Evolutionary conservation across 1,140 invertebrate species (phyloP).

Genomic region (Trichomalopsis sarcophagae): DNA sequence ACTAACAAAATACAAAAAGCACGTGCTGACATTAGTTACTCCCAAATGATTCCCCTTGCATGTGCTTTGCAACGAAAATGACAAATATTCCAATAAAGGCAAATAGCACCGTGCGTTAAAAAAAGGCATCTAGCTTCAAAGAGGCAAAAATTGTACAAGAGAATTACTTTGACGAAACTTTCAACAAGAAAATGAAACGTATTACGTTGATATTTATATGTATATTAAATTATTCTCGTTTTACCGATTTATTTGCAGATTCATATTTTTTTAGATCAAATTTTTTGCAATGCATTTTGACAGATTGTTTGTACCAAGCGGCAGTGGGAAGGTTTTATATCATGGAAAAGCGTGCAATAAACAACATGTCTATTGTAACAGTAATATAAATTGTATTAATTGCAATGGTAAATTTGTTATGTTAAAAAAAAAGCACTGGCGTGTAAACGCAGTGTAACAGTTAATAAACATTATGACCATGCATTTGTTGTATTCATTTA

Average conservation of each 20-base stretch:
- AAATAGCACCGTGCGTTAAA: constrained; percentile 2
- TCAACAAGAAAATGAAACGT: constrained; percentile 53
- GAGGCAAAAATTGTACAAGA: constrained; percentile 26
- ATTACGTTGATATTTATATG: constrained; percentile 70
- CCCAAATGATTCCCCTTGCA: not conserved
- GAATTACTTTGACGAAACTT: constrained; percentile 34
- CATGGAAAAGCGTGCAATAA: constrained; percentile 72
- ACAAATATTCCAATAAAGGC: constrained; percentile 21
- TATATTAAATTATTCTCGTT: constrained; percentile 71
- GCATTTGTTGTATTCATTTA: constrained; percentile 61
- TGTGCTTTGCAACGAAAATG: constrained; percentile 13
- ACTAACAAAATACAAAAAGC: constrained; percentile 21
- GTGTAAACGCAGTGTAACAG: constrained; percentile 65
- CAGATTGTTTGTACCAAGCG: constrained; percentile 68
- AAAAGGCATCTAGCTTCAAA: constrained; percentile 15
- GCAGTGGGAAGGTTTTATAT: constrained; percentile 70
- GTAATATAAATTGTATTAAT: constrained; percentile 70
- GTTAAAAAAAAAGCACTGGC: constrained; percentile 66
- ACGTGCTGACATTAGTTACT: constrained; percentile 27
- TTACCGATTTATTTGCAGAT: constrained; percentile 67
- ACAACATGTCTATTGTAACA: constrained; percentile 72
- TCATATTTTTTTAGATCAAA: constrained; percentile 67
- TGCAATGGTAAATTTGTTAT: constrained; percentile 70
- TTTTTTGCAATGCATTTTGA: constrained; percentile 68
- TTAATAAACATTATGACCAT: constrained; percentile 73